A percentile compares a stretch with the other conserved stretches of the same genome.
phyloP scores from a whole-genome alignment of 2,113 vertebrate genomes.

The Cricetomys ansorgei region DNA sequence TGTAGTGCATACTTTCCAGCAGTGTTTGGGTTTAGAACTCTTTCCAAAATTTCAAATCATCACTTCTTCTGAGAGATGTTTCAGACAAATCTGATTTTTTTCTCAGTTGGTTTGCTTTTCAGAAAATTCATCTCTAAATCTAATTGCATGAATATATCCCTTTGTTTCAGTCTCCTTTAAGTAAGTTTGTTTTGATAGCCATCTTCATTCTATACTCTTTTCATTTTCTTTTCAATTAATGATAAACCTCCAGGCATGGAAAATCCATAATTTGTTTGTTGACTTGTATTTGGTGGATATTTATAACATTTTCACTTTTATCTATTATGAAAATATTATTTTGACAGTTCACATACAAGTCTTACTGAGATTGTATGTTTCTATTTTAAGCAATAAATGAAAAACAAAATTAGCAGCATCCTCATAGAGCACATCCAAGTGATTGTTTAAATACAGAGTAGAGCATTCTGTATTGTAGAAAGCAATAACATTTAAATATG shows the following conservation, averaged over 20 bases:
- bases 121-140: not conserved
- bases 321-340: not conserved
- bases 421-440: not conserved
- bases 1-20: not conserved
- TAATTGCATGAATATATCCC: not conserved
- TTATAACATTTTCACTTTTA: not conserved
- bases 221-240: not conserved
- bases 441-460: not conserved
- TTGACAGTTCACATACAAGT: not conserved
- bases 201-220: not conserved
- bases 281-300: not conserved
- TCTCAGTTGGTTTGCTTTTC: not conserved
- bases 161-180: not conserved
- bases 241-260: not conserved
- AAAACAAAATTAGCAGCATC: not conserved
- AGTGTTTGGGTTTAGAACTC: not conserved
- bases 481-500: not conserved
- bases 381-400: not conserved
- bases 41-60: not conserved
- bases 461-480: not conserved
- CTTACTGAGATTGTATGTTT: not conserved
- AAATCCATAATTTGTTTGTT: not conserved
- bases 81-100: not conserved
- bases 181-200: not conserved
- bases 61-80: accelerated